Evolutionary conservation across 23 tunicate species (phyloP), one percentile per base, ranked within the genome.

Genomic region (Halocynthia aurantium): DNA sequence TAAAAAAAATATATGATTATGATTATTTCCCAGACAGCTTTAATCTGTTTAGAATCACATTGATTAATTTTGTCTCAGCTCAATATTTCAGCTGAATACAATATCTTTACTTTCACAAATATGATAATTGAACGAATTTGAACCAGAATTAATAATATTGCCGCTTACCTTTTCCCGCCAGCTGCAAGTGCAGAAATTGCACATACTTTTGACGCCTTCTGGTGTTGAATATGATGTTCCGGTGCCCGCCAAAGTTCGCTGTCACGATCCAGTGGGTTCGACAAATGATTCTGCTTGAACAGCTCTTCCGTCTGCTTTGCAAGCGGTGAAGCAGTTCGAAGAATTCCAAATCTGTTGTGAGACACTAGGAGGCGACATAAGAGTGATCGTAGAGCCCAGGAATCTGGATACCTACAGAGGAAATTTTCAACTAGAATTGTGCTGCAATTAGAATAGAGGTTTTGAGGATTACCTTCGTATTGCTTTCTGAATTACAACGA

Each of bases 211-310:
- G 57, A 13, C 10, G 56, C 13, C 22, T 10, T 22, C 13, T 5
- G 1, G 8, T 53, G 64, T 51, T 53, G 10, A 10, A 13, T 8
- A 53, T 54, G 64, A 6, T 53, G n/a, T 56, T 8, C 8, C 8
- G 78, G 62, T 56, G 7, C 78, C 56, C 57, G 55, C 78, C 78
- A 74, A 19, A 17, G 64, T 54, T 74, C 64, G 22, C 78, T 74
- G 62, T 74, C 78, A 20, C 21, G 78, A 53, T 53, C 22, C 62
- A 74, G 21, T 21, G 78, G 78, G 13, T 54, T 53, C 6, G 61
- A 8, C 11, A 53, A 13, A 13, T 64, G 56, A 54, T 74, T 52
- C 56, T 74, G 10, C 6, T 53, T 4, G 13, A 54, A 20, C 63
- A 74, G 22, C 10, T 15, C 10, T 52, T 20, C 63, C 13, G 78